Conservation (phyloP, 1,140 invertebrate genomes). For the Drosophila rhopaloa region DNA sequence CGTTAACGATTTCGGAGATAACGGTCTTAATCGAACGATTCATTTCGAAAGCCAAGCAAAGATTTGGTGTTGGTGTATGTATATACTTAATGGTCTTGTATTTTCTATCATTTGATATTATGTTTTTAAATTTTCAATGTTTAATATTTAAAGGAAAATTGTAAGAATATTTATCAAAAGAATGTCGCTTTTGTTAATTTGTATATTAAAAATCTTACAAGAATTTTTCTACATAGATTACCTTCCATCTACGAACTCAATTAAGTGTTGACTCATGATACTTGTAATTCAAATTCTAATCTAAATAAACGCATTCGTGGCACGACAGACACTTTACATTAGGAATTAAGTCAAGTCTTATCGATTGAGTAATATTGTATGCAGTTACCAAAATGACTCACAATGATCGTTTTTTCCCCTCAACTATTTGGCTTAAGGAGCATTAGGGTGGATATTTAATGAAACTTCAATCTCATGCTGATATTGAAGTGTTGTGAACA, state of each 20-base stretch:
- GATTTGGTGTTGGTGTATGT: not conserved
- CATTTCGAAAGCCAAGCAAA: not conserved
- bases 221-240: too few species aligned
- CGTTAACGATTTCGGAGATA: not conserved
- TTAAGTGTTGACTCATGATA: conserved; percentile 14
- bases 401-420: conserved; percentile 4
- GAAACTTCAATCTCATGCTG: conserved; percentile 22
- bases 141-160: too few species aligned
- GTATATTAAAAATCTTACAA: not conserved
- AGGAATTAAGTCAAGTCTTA: conserved; percentile 4
- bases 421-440: not conserved
- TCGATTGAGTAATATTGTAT: not conserved
- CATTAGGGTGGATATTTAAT: conserved; percentile 6
- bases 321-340: conserved; percentile 20
- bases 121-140: too few species aligned
- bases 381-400: conserved; percentile 9
- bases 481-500: conserved; percentile 43
- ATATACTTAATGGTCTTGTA: too few species aligned
- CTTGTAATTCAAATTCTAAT: not conserved
- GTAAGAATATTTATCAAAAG: too few species aligned
- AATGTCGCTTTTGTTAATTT: not conserved
- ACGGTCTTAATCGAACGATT: not conserved
- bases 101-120: too few species aligned
- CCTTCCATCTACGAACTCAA: not conserved
- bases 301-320: conserved; percentile 1